phyloP scores from a whole-genome alignment of 2,797 vertebrate species.

The Anguilla marmorata region DNA sequence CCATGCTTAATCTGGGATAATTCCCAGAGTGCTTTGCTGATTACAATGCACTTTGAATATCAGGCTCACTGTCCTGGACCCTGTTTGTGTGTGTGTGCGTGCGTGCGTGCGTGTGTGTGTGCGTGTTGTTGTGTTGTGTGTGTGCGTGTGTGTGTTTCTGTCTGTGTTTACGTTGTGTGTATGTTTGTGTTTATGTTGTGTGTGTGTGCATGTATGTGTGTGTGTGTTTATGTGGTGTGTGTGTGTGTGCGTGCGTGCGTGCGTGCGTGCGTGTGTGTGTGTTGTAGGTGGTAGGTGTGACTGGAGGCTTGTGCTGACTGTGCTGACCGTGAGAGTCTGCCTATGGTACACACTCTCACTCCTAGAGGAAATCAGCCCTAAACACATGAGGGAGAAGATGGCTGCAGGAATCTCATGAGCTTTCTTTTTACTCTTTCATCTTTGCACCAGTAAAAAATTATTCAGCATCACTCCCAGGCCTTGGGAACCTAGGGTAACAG shows the following conservation, averaged over 20 bases:
- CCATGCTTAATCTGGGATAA: slow-evolving; percentile 22
- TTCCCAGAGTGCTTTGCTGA: slow-evolving; percentile 28
- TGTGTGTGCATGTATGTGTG: slow-evolving; percentile 19
- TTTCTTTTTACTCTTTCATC: neutral
- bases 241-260: neutral
- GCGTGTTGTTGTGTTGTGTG: slow-evolving; percentile 11
- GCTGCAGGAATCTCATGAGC: neutral
- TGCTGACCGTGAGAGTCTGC: neutral
- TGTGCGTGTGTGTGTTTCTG: neutral
- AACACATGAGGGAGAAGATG: neutral
- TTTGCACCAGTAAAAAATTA: neutral
- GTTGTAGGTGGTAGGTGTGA: neutral
- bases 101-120: slow-evolving; percentile 4
- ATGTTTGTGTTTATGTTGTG: neutral
- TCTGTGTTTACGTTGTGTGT: neutral
- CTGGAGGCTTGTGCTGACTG: neutral
- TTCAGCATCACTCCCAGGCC: neutral
- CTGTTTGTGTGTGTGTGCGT: neutral
- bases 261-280: slow-evolving; percentile 2
- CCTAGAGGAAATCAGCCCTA: neutral
- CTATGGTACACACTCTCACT: neutral
- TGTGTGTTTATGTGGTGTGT: slow-evolving; percentile 24
- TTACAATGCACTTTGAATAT: slow-evolving; percentile 31
- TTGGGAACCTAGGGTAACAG: slow-evolving; percentile 24
- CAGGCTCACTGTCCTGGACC: neutral